Conservation (phyloP, 2,797 vertebrate genomes). For the Vultur gryphus region DNA sequence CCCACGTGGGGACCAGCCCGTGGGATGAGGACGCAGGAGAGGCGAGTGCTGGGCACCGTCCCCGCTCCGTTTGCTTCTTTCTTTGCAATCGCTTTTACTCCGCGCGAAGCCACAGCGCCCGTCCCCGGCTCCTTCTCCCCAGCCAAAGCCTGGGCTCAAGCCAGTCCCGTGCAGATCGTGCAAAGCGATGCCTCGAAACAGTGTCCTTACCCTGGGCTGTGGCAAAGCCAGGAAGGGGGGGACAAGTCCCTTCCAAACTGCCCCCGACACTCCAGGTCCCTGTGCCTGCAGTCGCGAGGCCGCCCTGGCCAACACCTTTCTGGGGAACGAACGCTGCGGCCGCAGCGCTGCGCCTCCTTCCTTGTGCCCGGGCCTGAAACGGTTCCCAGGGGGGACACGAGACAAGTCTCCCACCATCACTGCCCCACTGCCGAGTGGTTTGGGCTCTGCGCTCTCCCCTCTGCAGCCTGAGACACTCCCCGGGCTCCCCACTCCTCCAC, state of each 20-base stretch:
- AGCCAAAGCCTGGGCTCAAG: background rate
- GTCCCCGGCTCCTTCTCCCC: background rate
- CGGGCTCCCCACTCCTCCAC: background rate
- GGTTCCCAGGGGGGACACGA: accelerated
- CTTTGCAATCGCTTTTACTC: background rate
- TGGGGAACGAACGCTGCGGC: accelerated
- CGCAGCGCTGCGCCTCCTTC: accelerated
- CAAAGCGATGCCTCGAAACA: background rate
- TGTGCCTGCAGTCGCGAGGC: background rate
- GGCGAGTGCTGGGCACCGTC: accelerated
- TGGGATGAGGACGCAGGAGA: background rate
- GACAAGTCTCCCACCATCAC: background rate
- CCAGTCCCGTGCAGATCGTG: accelerated
- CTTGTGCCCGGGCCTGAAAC: no score
- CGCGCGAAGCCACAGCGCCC: accelerated
- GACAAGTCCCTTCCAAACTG: accelerated
- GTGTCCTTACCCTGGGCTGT: background rate
- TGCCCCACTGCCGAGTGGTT: accelerated
- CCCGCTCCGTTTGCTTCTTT: background rate
- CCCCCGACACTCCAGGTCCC: accelerated
- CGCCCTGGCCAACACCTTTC: accelerated
- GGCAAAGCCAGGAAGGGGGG: accelerated
- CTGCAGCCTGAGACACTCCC: background rate
- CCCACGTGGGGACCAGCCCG: accelerated
- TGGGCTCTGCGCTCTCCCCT: background rate